A percentile compares a stretch with the other conserved stretches of the same genome.
These are phyloP conservation scores for Neostethus bicornis DNA, from an alignment of 2,797 vertebrate species.

Conservation along the genomic window DNA sequence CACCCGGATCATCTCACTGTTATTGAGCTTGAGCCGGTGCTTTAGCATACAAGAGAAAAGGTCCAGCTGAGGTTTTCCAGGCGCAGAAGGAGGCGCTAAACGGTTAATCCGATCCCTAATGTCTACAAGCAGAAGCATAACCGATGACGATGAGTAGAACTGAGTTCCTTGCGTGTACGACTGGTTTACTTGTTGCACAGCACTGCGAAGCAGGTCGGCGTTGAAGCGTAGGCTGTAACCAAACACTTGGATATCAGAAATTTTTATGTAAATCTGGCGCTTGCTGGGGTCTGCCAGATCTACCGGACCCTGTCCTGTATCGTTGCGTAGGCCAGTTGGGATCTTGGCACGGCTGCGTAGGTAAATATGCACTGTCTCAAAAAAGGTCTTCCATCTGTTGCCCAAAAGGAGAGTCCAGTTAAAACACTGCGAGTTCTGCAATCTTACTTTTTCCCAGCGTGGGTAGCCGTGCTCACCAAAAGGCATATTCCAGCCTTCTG, in stretches of 20 bases:
- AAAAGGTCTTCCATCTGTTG: conserved; percentile 99
- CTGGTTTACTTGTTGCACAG: conserved; percentile 98
- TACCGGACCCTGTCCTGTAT: conserved; percentile 94
- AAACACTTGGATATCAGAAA: conserved; percentile 97
- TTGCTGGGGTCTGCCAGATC: conserved; percentile 96
- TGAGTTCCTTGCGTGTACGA: conserved; percentile 97
- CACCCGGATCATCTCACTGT: conserved; percentile 97
- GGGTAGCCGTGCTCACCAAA: conserved; percentile 97
- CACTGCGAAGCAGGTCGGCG: conserved; percentile 93
- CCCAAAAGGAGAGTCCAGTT: conserved; percentile 98
- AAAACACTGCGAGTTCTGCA: conserved; percentile 97
- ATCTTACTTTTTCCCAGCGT: conserved; percentile 94
- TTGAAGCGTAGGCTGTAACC: conserved; percentile 98
- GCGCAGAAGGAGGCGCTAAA: conserved; percentile 92
- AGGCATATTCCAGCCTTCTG: conserved; percentile 99
- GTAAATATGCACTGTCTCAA: conserved; percentile 99
- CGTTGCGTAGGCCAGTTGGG: conserved; percentile 91
- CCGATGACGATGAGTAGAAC: conserved; percentile 97
- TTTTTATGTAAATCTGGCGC: conserved; percentile 98
- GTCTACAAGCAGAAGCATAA: conserved; percentile 97
- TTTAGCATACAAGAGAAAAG: conserved; percentile 99
- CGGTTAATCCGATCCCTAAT: conserved; percentile 99
- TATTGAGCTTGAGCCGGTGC: conserved; percentile 97
- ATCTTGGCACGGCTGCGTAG: conserved; percentile 96
- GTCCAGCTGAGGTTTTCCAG: conserved; percentile 96